These are phyloP conservation scores for Seira ritae DNA, from an alignment of 2,888 invertebrate genomes.

Conservation along the genomic window DNA sequence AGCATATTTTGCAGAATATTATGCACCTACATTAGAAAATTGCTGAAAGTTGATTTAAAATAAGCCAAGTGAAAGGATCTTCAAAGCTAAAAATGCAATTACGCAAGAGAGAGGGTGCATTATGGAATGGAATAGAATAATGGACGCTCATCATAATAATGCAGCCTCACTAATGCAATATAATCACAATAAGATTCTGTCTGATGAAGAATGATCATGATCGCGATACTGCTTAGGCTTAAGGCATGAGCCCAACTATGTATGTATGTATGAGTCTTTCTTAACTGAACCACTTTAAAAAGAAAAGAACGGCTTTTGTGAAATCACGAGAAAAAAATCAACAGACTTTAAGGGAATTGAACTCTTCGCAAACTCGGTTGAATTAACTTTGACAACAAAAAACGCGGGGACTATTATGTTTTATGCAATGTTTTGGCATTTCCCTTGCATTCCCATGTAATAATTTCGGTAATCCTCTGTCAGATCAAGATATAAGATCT, in stretches of 20 bases:
- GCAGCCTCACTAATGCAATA: too few relatives aligned
- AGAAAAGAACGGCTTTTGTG: slow-evolving; percentile 2
- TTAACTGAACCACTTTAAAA: not conserved
- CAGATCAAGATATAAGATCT: not conserved
- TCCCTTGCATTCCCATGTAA: not conserved
- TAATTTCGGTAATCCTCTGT: not conserved
- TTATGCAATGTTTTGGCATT: not conserved
- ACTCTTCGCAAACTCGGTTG: not conserved
- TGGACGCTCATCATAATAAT: slow-evolving; percentile 19
- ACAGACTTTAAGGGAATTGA: slow-evolving; percentile 3
- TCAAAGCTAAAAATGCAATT: not conserved
- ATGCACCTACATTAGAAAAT: not conserved
- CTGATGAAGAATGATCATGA: too few relatives aligned
- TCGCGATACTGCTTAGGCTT: not conserved
- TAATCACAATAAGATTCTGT: not conserved
- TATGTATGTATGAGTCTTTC: not conserved
- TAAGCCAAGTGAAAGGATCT: not conserved
- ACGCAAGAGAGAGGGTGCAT: slow-evolving; percentile 9
- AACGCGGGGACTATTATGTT: not conserved
- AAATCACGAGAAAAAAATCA: slow-evolving; percentile 11
- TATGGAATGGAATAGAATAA: slow-evolving; percentile 19
- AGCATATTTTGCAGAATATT: too few relatives aligned
- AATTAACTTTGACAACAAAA: not conserved
- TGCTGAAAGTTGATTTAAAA: not conserved
- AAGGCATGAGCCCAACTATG: not conserved